Evolutionary conservation across 2,113 vertebrate genomes (phyloP).

Genomic region (Anolis carolinensis): DNA sequence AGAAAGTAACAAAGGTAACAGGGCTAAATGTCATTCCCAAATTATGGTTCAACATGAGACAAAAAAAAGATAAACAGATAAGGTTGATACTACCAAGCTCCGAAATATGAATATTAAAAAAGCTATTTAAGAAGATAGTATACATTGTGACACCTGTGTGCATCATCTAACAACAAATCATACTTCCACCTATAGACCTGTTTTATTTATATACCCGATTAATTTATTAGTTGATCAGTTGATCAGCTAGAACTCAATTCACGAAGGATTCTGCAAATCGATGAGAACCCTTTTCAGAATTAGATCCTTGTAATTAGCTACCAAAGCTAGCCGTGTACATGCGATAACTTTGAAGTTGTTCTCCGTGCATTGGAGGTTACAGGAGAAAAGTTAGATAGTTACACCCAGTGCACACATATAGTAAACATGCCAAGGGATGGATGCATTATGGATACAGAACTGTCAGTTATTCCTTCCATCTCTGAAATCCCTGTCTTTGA

Average conservation of each 20-base stretch:
- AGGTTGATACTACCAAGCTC: no score
- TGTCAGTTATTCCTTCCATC: conserved; percentile 66
- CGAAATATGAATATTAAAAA: no score
- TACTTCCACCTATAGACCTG: background rate
- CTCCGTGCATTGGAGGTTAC: conserved; percentile 33
- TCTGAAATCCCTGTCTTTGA: conserved; percentile 59
- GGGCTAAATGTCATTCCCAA: no score
- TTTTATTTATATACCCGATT: background rate
- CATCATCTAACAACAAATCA: background rate
- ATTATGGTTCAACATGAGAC: no score
- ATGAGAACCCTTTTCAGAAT: conserved; percentile 6
- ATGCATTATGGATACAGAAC: conserved; percentile 61
- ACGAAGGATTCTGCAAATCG: background rate
- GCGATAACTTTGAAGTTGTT: conserved; percentile 20
- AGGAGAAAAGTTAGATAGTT: background rate
- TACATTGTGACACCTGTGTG: no score
- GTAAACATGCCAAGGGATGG: conserved; percentile 52
- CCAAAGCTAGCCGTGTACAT: conserved; percentile 41
- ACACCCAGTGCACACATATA: conserved; percentile 39
- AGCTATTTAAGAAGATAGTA: no score
- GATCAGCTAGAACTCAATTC: background rate
- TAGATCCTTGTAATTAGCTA: conserved; percentile 38
- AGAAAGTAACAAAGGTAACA: no score
- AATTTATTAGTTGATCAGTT: background rate
- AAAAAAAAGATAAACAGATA: no score